Conservation (phyloP, 2,888 invertebrate species). For the Aphrophora alni region DNA sequence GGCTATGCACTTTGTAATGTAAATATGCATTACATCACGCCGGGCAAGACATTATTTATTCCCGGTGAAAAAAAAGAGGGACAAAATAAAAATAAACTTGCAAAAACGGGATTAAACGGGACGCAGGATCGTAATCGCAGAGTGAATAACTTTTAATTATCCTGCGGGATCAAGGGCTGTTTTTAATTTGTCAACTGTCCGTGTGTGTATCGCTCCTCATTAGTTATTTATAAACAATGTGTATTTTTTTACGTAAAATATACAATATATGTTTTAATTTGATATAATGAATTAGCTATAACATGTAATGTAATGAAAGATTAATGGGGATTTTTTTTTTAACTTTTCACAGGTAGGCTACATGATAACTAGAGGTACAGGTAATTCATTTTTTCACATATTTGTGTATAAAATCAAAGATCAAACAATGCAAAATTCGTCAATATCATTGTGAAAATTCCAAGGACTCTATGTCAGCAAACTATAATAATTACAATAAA, state of each 20-base stretch:
- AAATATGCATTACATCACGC: neutral
- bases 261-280: neutral
- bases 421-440: no score
- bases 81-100: neutral
- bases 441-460: no score
- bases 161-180: neutral
- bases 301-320: no score
- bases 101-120: conserved; percentile 1
- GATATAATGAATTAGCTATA: neutral
- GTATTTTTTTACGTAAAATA: neutral
- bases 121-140: neutral
- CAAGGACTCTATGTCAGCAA: no score
- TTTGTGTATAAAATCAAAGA: no score
- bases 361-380: no score
- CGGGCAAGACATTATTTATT: conserved; percentile 1
- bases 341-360: no score
- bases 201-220: neutral
- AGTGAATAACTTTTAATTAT: neutral
- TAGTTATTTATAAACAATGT: neutral
- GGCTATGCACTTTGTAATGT: conserved; percentile 9
- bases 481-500: no score
- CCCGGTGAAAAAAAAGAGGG: neutral
- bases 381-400: no score
- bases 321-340: no score
- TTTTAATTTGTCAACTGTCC: neutral